phyloP scores from a whole-genome alignment of 2,888 invertebrate genomes.

The Ariolimax columbianus region DNA sequence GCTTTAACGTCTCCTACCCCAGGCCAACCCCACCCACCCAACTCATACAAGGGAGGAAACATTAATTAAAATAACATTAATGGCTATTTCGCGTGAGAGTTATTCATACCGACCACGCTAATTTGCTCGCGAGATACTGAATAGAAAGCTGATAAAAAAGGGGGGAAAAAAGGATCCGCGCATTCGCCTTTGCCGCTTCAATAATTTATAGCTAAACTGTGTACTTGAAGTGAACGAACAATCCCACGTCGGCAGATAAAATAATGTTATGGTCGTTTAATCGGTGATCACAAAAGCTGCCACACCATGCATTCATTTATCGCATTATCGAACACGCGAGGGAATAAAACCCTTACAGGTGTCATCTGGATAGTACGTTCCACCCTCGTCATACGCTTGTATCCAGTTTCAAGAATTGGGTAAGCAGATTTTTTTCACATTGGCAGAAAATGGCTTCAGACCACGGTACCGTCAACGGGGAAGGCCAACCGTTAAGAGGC shows the following conservation, averaged over 20 bases:
- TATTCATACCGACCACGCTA: slow-evolving; percentile 22
- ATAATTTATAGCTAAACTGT: slow-evolving; percentile 46
- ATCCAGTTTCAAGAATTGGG: slow-evolving; percentile 1
- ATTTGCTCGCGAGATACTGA: slow-evolving; percentile 19
- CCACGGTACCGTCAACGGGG: not conserved
- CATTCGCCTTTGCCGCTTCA: not conserved
- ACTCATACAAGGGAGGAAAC: slow-evolving; percentile 6
- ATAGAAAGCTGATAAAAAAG: not conserved
- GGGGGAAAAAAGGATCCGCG: not conserved
- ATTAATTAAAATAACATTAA: slow-evolving; percentile 41
- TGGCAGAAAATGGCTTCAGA: slow-evolving; percentile 31
- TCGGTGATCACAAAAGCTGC: slow-evolving; percentile 17
- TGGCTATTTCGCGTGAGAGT: slow-evolving; percentile 27
- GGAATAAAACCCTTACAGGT: slow-evolving; percentile 38
- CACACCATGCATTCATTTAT: slow-evolving; percentile 29
- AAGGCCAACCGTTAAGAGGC: not conserved
- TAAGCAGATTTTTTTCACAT: slow-evolving; percentile 6
- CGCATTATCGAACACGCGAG: slow-evolving; percentile 5
- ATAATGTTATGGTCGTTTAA: slow-evolving; percentile 23
- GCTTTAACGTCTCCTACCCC: not conserved
- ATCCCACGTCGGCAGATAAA: not conserved
- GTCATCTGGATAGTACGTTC: slow-evolving; percentile 32
- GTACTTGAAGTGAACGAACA: slow-evolving; percentile 6
- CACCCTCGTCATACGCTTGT: slow-evolving; percentile 15
- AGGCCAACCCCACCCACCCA: too few species aligned